A percentile compares a stretch with the other conserved stretches of the same genome.
These are phyloP conservation scores for Macaria liturata DNA, from an alignment of 2,888 invertebrate genomes.

Conservation along the genomic window DNA sequence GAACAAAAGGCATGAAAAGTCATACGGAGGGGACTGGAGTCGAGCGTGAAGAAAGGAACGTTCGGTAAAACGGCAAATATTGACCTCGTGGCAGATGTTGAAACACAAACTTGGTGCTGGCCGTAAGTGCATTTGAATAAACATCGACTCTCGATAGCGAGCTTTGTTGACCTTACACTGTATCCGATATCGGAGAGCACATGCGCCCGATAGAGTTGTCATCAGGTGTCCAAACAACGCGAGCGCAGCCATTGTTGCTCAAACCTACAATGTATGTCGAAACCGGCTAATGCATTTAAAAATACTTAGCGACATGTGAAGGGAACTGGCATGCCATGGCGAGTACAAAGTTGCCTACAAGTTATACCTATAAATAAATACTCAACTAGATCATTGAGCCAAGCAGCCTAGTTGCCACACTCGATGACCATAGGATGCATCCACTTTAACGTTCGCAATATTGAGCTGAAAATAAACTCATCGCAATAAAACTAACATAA, in stretches of 20 bases:
- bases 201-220: constrained; percentile 66
- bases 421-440: constrained; percentile 27
- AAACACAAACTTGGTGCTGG: constrained; percentile 72
- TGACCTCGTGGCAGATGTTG: constrained; percentile 81
- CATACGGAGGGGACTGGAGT: constrained; percentile 49
- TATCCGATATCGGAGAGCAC: constrained; percentile 62
- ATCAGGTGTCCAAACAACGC: constrained; percentile 67
- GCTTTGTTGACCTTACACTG: constrained; percentile 73
- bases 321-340: constrained; percentile 13
- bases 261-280: constrained; percentile 16
- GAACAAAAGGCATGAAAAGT: constrained; percentile 53
- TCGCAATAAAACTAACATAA: constrained; percentile 58
- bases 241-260: constrained; percentile 30
- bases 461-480: constrained; percentile 53
- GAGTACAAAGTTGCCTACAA: constrained; percentile 25
- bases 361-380: constrained; percentile 33
- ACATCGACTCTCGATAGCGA: constrained; percentile 72
- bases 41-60: constrained; percentile 57
- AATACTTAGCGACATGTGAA: constrained; percentile 24
- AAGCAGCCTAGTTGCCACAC: constrained; percentile 22
- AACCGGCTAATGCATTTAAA: constrained; percentile 27
- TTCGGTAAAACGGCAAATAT: constrained; percentile 74
- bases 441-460: constrained; percentile 46
- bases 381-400: constrained; percentile 17
- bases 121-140: constrained; percentile 80